Evolutionary conservation across 2,797 vertebrate species (phyloP).

Genomic region (Pygocentrus nattereri): DNA sequence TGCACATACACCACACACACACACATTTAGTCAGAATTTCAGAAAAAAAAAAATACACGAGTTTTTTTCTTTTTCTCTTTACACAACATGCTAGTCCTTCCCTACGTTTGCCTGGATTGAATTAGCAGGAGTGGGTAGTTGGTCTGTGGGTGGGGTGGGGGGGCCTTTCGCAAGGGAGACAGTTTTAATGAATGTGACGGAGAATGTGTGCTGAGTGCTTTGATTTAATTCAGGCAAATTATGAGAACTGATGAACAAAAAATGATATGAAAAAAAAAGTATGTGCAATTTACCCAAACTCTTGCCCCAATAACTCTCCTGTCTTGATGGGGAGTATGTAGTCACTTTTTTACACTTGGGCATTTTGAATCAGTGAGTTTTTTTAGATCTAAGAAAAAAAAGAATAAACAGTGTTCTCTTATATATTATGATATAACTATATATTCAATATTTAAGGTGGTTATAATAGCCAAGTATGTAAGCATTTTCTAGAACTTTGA

Average conservation of each 20-base stretch:
- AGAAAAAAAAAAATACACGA: conserved; percentile 73
- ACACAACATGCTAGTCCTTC: conserved; percentile 84
- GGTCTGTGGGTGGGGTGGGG: conserved; percentile 68
- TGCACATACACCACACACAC: conserved; percentile 57
- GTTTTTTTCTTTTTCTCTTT: conserved; percentile 82
- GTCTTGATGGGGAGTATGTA: conserved; percentile 79
- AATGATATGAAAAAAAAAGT: conserved; percentile 70
- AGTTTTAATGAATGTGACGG: conserved; percentile 84
- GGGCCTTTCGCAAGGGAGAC: conserved; percentile 68
- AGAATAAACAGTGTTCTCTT: conserved; percentile 86
- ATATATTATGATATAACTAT: conserved; percentile 88
- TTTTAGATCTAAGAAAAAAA: conserved; percentile 83
- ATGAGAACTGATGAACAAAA: conserved; percentile 77
- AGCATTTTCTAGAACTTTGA: conserved; percentile 90
- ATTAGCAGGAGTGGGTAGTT: conserved; percentile 79
- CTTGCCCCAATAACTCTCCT: conserved; percentile 78
- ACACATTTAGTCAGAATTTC: conserved; percentile 78
- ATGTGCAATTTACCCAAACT: conserved; percentile 85
- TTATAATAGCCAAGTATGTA: conserved; percentile 89
- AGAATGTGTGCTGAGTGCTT: conserved; percentile 84
- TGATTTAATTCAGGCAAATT: conserved; percentile 88
- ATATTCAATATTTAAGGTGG: conserved; percentile 89
- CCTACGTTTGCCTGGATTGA: conserved; percentile 86
- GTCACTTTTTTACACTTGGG: conserved; percentile 87
- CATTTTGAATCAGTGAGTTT: conserved; percentile 87